phyloP scores from a whole-genome alignment of 2,113 vertebrate genomes.

The Hippopotamus amphibius region DNA sequence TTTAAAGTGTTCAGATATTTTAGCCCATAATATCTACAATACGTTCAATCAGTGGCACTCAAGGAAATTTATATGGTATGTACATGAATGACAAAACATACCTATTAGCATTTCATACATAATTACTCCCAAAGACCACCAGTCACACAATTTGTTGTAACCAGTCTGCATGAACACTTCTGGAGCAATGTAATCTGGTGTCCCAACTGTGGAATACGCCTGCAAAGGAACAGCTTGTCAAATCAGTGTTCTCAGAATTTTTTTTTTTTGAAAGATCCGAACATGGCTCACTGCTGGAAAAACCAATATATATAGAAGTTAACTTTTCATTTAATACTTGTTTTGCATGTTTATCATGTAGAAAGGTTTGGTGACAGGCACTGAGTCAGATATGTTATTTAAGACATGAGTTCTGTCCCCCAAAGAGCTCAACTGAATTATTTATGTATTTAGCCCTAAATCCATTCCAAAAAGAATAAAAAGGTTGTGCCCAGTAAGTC shows the following conservation, averaged over 20 bases:
- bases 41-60: not conserved
- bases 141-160: constrained; percentile 98
- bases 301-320: not conserved
- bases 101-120: constrained; percentile 99
- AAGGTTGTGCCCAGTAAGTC: not conserved
- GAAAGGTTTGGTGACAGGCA: not conserved
- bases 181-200: constrained; percentile 98
- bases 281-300: not conserved
- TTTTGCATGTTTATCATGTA: not conserved
- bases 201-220: constrained; percentile 98
- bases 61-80: not conserved
- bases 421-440: not conserved
- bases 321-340: not conserved
- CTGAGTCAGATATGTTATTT: not conserved
- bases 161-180: constrained; percentile 99
- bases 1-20: not conserved
- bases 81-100: constrained; percentile 77
- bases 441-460: not conserved
- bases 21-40: not conserved
- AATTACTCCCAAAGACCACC: constrained; percentile 99
- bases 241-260: not conserved
- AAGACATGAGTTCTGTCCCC: not conserved
- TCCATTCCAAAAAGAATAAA: constrained; percentile 33
- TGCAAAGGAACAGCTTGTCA: constrained; percentile 79
- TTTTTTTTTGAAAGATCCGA: not conserved